Base-by-base conservation (phyloP, 2,888 invertebrate species). In the Sarcophaga carnaria region DNA sequence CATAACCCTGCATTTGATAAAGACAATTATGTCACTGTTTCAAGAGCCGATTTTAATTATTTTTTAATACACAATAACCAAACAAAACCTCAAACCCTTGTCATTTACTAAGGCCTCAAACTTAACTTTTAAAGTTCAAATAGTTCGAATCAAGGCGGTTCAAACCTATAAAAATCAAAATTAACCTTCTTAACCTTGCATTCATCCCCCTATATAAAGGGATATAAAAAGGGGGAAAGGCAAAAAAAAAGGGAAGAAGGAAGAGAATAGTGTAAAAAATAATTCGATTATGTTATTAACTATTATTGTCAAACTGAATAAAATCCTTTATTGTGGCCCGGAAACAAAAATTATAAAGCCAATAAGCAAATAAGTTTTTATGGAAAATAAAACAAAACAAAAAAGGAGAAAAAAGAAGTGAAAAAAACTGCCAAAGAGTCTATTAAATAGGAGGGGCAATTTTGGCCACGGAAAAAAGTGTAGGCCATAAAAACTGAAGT, bases 291-390 rank as follows among this genome's bases (percentile, higher is more conserved):
- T 78, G 72, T 69, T 85, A 62, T 81, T 69, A 81, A 74, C 70
- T 78, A 70, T 82, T 85, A 82, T 64, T 74, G 81, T 79, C 85
- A 82, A 79, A 76, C 27, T 69, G 25, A 79, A 75, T 78, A 3
- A 84, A 84, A 63, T 47, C 45, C 63, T 59, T 75, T 75, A 69
- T 70, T 25, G 8, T 20, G 37, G 8, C 4, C 17, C 20, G 37
- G 37, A 78, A 74, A 74, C 17, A 64, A 71, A 66, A 80, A 64
- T 76, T 66, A 84, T 80, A 71, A 71, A 80, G 80, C 75, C 75
- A 84, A 84, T 84, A 76, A 84, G 54, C 84, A 75, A 76, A 82
- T 74, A 71, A 70, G 20, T 77, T 12, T 59, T 83, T 20, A 76
- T 45, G 59, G 47, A 20, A 54, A 49, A 74, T 47, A 74, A 10